Conservation (phyloP, 2,888 invertebrate species). For the Bimastos eiseni region DNA sequence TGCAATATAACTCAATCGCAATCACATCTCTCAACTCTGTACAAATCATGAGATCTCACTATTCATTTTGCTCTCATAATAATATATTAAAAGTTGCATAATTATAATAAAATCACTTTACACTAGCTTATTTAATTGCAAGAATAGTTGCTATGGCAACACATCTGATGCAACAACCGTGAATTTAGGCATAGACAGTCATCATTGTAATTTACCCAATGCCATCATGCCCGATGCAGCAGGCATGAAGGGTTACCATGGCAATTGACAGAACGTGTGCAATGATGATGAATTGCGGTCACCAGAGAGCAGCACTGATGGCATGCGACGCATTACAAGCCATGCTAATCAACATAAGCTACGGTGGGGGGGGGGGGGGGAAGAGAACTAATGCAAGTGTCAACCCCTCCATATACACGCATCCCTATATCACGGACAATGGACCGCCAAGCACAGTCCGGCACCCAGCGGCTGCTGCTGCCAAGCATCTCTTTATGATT, state of each 20-base stretch:
- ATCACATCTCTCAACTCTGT: not conserved
- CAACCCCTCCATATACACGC: not conserved
- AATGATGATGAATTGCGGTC: not conserved
- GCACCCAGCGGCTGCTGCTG: not conserved
- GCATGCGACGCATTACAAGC: not conserved
- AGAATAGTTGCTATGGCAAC: not conserved
- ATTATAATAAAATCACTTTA: not conserved
- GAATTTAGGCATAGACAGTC: not conserved
- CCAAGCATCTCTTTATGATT: not conserved
- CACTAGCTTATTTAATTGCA: not conserved
- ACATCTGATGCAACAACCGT: too few species aligned
- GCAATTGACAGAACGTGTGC: not conserved
- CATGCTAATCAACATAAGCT: conserved; percentile 6
- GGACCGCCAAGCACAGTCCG: not conserved
- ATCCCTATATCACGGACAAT: not conserved
- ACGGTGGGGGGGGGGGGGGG: not conserved
- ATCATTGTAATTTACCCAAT: not conserved
- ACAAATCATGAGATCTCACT: not conserved
- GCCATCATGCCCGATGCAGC: not conserved
- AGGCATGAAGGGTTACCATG: conserved; percentile 1
- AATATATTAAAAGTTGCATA: not conserved
- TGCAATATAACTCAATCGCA: not conserved
- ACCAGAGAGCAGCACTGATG: not conserved
- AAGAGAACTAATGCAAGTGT: not conserved
- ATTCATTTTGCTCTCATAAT: not conserved